phyloP scores from a whole-genome alignment of 2,113 vertebrate genomes.

The Etheostoma spectabile region DNA sequence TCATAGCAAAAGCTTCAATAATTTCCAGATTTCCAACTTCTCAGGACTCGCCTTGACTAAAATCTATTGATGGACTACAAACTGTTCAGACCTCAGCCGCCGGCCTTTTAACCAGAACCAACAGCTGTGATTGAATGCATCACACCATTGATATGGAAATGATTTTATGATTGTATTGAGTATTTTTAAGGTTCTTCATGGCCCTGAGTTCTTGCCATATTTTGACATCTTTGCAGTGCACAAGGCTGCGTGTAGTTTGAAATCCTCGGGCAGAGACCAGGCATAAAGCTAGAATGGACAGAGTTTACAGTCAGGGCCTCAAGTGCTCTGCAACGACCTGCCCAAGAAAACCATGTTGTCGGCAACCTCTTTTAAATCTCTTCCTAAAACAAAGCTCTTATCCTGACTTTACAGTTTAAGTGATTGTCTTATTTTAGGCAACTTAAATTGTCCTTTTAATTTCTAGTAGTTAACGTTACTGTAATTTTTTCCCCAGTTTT shows the following conservation, averaged over 20 bases:
- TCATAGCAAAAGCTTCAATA: neutral
- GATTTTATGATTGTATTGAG: neutral
- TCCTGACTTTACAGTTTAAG: neutral
- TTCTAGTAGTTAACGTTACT: no score
- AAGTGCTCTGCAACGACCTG: neutral
- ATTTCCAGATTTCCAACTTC: neutral
- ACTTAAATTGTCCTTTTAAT: neutral
- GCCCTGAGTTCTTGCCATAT: neutral
- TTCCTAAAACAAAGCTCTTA: neutral
- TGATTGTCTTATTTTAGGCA: no score
- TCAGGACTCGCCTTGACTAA: neutral
- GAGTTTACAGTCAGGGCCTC: constrained; percentile 10
- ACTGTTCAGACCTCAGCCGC: neutral
- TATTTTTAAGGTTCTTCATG: neutral
- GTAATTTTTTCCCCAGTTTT: neutral
- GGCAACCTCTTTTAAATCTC: neutral
- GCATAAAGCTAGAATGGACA: neutral
- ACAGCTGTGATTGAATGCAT: no score
- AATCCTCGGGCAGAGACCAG: neutral
- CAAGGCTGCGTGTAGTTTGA: neutral
- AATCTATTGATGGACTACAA: neutral
- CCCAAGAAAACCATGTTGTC: neutral
- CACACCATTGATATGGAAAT: neutral
- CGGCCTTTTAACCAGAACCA: neutral
- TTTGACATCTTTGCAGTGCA: neutral